phyloP scores from a whole-genome alignment of 2,797 vertebrate species.

The Propithecus deckenii region DNA sequence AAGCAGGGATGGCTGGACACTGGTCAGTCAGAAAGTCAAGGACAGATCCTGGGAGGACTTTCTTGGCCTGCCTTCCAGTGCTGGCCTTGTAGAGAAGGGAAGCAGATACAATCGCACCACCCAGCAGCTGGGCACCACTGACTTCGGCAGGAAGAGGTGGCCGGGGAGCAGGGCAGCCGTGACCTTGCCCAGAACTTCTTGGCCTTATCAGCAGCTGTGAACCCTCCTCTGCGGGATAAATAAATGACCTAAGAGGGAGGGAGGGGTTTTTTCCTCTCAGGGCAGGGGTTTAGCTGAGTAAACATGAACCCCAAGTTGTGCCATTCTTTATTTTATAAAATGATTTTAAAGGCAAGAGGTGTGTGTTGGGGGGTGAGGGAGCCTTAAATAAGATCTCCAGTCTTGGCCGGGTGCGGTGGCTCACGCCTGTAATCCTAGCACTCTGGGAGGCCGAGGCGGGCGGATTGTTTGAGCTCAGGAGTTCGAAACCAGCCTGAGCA shows the following conservation, averaged over 20 bases:
- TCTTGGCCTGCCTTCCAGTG: background rate
- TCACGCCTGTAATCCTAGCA: too few relatives aligned
- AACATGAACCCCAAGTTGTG: conserved; percentile 31
- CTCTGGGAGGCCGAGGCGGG: too few relatives aligned
- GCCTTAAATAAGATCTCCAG: background rate
- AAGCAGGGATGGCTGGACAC: background rate
- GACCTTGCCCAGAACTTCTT: background rate
- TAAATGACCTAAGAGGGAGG: background rate
- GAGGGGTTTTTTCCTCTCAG: background rate
- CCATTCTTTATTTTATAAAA: conserved; percentile 70
- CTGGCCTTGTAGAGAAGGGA: background rate
- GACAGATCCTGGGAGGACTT: background rate
- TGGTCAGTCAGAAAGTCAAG: background rate
- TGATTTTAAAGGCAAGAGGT: conserved; percentile 37
- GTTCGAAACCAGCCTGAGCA: too few relatives aligned
- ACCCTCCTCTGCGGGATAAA: background rate
- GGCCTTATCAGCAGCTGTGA: background rate
- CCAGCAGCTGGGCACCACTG: background rate
- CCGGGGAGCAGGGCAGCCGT: background rate
- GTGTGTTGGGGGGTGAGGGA: background rate
- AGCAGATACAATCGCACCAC: background rate
- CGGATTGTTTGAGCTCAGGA: too few relatives aligned
- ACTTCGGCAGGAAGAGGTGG: background rate
- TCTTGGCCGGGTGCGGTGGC: background rate
- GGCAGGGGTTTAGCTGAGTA: background rate